Percentiles rank a stretch among this genome's conserved stretches.
phyloP scores from a whole-genome alignment of 2,888 invertebrate species.

The Dicranocentrus wangi region DNA sequence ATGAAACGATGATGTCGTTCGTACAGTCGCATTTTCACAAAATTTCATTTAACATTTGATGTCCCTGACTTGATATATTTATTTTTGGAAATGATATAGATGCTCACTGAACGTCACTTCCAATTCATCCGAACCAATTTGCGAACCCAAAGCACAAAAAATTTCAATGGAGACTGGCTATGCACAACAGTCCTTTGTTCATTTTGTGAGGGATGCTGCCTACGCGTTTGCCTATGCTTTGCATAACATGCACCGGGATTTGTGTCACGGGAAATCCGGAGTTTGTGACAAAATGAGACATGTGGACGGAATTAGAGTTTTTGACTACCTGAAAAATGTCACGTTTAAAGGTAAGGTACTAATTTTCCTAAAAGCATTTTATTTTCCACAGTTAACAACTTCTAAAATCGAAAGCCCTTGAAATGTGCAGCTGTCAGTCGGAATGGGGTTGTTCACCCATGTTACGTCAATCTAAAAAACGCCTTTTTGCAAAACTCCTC shows the following conservation, averaged over 20 bases:
- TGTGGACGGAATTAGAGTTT: slow-evolving; percentile 75
- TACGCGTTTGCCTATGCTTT: slow-evolving; percentile 78
- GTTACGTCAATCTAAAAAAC: no score
- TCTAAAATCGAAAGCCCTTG: no score
- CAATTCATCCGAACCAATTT: neutral
- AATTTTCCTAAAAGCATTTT: no score
- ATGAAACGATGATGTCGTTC: no score
- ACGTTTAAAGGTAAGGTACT: slow-evolving; percentile 76
- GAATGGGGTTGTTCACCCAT: no score
- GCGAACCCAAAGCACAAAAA: neutral
- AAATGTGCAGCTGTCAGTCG: no score
- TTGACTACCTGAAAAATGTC: slow-evolving; percentile 76
- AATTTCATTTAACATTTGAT: no score
- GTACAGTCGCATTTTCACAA: no score
- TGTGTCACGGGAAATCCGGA: slow-evolving; percentile 74
- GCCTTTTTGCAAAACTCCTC: no score
- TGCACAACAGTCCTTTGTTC: slow-evolving; percentile 76
- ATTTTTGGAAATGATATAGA: slow-evolving; percentile 21
- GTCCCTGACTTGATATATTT: neutral
- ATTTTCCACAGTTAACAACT: no score
- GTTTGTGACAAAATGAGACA: slow-evolving; percentile 75
- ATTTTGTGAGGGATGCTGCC: slow-evolving; percentile 78
- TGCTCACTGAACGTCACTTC: slow-evolving; percentile 8
- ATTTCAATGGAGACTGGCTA: slow-evolving; percentile 72
- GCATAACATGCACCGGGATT: slow-evolving; percentile 75